Evolutionary conservation across 2,888 invertebrate species (phyloP), one percentile per base, ranked within the genome.

Genomic region (Drosophila prostipennis): DNA sequence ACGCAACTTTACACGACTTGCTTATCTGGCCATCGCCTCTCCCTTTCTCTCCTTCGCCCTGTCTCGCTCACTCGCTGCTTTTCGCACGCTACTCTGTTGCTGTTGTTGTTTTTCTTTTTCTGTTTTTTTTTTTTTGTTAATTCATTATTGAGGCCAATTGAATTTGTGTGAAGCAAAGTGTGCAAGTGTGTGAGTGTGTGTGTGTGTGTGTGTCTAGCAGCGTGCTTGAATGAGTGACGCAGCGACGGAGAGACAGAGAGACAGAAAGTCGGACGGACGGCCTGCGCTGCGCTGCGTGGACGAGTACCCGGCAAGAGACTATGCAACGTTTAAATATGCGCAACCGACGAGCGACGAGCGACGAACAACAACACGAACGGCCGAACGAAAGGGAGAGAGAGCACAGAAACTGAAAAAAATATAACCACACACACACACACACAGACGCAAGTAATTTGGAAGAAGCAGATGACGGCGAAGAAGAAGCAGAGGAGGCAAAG

Each of bases 271-370:
- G 26, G 85, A 76, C 85, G 73, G 76, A 65, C 73, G 87, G 76
- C 84, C 65, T 48, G 81, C 42, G 70, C 69, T 53, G 69, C 69
- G 60, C 69, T 68, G 71, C 69, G 52, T 71, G 84, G 87, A 75
- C 87, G 67, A 82, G 84, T 80, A 91, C 91, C 91, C 78, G 75
- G 89, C 90, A 89, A 82, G 90, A 91, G 90, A 90, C 91, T 90
- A 88, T 78, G 77, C 78, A 87, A 84, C 84, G 84, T 80, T 84
- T 84, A 89, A 89, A 80, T 89, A 89, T 88, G 83, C 89, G 86
- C 87, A 87, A 69, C 87, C 88, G 89, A 83, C 61, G 61, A 46
- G 29, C 88, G 89, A 83, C 61, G 61, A 46, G 29, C 61, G 71
- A 58, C 80, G 74, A 84, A 80, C 87, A 80, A 81, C 46, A 46